A percentile compares a stretch with the other conserved stretches of the same genome.
Conservation (phyloP, 2,113 vertebrate genomes). For the Crypturellus undulatus region DNA sequence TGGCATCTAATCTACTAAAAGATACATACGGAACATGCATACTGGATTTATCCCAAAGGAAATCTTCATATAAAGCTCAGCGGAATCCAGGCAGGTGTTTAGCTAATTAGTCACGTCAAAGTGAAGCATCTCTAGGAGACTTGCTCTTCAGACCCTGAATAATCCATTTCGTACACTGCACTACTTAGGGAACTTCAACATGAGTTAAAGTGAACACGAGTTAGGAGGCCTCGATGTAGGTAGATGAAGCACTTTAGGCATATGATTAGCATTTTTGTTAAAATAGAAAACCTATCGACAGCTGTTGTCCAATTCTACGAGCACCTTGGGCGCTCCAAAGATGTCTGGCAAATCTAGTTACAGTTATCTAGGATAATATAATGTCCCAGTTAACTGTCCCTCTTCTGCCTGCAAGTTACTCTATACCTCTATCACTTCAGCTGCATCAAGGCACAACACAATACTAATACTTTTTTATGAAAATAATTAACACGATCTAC, state of each 20-base stretch:
- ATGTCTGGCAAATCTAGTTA: neutral
- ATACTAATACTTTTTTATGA: too few relatives aligned
- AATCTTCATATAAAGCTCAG: neutral
- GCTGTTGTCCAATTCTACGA: neutral
- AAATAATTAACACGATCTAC: neutral
- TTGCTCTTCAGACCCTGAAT: neutral
- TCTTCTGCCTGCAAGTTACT: neutral
- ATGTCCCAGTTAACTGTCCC: neutral
- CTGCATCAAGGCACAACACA: neutral
- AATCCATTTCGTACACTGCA: neutral
- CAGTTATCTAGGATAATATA: neutral
- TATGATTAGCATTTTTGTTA: neutral
- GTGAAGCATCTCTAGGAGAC: neutral
- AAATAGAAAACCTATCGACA: neutral
- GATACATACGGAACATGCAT: rapidly evolving
- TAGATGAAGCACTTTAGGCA: neutral
- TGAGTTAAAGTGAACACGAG: neutral
- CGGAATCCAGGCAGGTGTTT: neutral
- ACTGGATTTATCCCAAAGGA: neutral
- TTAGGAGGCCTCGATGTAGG: neutral
- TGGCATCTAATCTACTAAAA: neutral
- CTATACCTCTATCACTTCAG: neutral
- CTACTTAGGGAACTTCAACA: rapidly evolving
- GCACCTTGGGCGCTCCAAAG: neutral
- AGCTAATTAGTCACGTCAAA: neutral